Percentiles rank a stretch among this genome's conserved stretches.
Conservation (phyloP, 2,113 vertebrate species). For the Marmota flaviventris region DNA sequence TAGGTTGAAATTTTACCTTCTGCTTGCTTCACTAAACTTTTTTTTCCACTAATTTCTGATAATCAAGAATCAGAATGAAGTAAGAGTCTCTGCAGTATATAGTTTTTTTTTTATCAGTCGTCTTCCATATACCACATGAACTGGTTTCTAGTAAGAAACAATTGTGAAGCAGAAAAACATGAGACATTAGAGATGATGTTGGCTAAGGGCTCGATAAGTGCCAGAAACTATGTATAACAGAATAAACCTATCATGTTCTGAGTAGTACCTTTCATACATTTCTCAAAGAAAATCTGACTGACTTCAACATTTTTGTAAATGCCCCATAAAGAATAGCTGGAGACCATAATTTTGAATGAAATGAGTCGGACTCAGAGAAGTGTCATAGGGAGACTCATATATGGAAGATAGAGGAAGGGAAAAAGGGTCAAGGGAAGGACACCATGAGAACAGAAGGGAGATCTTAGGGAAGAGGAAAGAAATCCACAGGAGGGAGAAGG, state of each 20-base stretch:
- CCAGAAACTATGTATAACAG: background rate
- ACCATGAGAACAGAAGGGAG: background rate
- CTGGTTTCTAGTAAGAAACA: background rate
- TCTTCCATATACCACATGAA: background rate
- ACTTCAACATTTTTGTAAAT: background rate
- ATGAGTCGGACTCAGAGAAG: background rate
- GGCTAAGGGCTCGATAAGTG: background rate
- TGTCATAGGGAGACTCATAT: background rate
- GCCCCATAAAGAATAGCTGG: background rate
- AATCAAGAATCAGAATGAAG: constrained; percentile 4
- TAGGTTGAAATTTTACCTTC: background rate
- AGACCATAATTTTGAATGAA: background rate
- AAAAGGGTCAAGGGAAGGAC: background rate
- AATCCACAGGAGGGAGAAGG: background rate
- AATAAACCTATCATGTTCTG: background rate
- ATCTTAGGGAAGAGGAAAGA: background rate
- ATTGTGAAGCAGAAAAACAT: background rate
- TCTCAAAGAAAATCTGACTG: background rate
- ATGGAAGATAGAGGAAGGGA: background rate
- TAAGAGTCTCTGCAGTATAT: background rate
- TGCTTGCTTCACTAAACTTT: background rate
- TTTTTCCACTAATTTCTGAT: background rate
- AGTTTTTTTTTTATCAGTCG: background rate
- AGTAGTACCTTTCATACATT: background rate
- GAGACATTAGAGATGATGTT: background rate